These are phyloP conservation scores for Psittacula echo DNA, from an alignment of 2,797 vertebrate species.

Conservation along the genomic window DNA sequence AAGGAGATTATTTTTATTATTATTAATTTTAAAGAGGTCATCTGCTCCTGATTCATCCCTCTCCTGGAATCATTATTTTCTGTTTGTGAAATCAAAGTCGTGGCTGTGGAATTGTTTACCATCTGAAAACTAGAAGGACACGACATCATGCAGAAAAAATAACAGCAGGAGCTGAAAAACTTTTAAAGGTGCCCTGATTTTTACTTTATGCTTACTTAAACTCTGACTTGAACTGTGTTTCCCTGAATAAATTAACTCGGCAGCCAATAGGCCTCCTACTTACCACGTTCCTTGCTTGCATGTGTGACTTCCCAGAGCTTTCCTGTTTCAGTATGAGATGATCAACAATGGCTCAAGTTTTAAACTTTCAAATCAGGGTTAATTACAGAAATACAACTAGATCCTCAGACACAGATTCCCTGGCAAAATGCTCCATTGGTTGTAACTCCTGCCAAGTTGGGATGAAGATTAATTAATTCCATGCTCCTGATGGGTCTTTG, in stretches of 20 bases:
- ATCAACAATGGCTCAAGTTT: background rate
- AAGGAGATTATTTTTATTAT: background rate
- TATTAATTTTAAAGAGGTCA: slow-evolving; percentile 16
- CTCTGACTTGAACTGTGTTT: background rate
- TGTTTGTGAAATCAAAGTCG: background rate
- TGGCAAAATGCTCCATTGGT: background rate
- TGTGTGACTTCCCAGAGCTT: background rate
- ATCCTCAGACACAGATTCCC: background rate
- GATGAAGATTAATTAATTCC: background rate
- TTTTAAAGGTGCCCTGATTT: background rate
- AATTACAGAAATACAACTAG: background rate
- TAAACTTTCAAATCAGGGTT: background rate
- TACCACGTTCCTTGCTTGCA: background rate
- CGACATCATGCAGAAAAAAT: background rate
- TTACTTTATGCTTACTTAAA: background rate
- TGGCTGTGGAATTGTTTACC: background rate
- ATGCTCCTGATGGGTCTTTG: background rate
- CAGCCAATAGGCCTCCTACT: background rate
- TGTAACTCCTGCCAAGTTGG: background rate
- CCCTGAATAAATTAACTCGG: background rate
- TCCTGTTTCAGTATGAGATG: background rate
- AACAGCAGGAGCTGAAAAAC: background rate
- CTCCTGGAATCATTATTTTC: background rate
- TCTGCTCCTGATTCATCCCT: background rate
- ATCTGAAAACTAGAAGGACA: slow-evolving; percentile 28